Percentiles rank a stretch among this genome's conserved stretches.
Evolutionary conservation across 2,797 vertebrate species (phyloP).

Genomic region (Argentina silus): DNA sequence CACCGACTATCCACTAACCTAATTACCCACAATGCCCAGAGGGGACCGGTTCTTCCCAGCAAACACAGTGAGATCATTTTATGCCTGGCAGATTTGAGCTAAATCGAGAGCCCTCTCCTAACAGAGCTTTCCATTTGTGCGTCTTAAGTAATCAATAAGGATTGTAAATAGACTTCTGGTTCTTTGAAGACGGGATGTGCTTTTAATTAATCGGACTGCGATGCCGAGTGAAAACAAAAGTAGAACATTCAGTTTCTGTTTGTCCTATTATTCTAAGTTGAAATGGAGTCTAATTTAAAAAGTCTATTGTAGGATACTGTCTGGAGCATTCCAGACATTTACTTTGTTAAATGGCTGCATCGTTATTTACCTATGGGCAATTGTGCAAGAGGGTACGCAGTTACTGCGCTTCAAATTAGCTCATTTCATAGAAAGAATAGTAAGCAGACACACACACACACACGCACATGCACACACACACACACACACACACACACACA

Average conservation of each 20-base stretch:
- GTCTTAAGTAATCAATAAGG: constrained; percentile 78
- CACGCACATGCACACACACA: not conserved
- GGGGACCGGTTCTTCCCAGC: constrained; percentile 88
- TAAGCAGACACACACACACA: constrained; percentile 25
- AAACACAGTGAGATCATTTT: constrained; percentile 89
- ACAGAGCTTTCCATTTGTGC: constrained; percentile 77
- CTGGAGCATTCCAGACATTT: constrained; percentile 53
- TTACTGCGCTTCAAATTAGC: constrained; percentile 32
- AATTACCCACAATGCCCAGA: constrained; percentile 92
- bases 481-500: constrained; percentile 3
- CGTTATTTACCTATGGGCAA: constrained; percentile 25
- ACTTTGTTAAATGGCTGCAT: constrained; percentile 51
- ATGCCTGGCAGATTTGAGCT: constrained; percentile 82
- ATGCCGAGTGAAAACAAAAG: constrained; percentile 19
- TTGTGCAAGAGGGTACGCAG: constrained; percentile 30
- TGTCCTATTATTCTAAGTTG: constrained; percentile 62
- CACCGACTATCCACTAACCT: constrained; percentile 98
- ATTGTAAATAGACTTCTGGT: constrained; percentile 77
- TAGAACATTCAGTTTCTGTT: constrained; percentile 49
- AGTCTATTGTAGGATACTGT: constrained; percentile 48
- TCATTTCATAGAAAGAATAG: constrained; percentile 37
- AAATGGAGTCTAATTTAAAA: constrained; percentile 67
- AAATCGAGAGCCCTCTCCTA: constrained; percentile 79
- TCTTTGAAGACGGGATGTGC: constrained; percentile 72
- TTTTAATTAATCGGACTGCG: constrained; percentile 75